phyloP scores from a whole-genome alignment of 2,888 invertebrate genomes.

The Listrodromus nycthemerus region DNA sequence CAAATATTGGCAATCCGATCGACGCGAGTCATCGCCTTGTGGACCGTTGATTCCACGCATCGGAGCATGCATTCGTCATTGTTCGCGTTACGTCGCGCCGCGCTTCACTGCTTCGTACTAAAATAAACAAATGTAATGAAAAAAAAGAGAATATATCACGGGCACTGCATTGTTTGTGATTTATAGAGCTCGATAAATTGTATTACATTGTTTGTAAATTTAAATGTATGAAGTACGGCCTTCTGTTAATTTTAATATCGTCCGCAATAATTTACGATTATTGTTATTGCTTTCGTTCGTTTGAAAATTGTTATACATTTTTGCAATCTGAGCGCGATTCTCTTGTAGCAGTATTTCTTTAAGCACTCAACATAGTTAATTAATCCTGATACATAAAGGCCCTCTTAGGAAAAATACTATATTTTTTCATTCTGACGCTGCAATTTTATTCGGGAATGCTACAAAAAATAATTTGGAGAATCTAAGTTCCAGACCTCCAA shows the following conservation, averaged over 20 bases:
- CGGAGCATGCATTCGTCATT: conserved; percentile 65
- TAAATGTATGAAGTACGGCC: neutral
- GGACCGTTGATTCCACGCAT: conserved; percentile 64
- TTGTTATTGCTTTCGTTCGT: neutral
- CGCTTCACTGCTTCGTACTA: conserved; percentile 48
- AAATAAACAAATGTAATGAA: neutral
- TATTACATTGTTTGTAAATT: neutral
- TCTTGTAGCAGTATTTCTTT: neutral
- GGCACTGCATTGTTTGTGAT: neutral
- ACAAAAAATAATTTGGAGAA: neutral
- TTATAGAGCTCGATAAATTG: neutral
- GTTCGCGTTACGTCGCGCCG: conserved; percentile 67
- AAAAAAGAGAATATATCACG: conserved; percentile 3
- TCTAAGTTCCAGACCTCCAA: neutral
- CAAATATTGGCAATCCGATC: conserved; percentile 83
- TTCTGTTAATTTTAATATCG: neutral
- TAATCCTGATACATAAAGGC: neutral
- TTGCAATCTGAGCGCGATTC: neutral
- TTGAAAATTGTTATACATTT: neutral
- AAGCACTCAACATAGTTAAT: neutral
- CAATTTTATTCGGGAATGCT: neutral
- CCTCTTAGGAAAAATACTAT: neutral
- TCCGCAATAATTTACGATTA: neutral
- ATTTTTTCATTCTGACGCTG: neutral
- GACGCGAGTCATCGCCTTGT: conserved; percentile 64